Conservation (phyloP, 2,888 invertebrate species). For the Clanis bilineata region DNA sequence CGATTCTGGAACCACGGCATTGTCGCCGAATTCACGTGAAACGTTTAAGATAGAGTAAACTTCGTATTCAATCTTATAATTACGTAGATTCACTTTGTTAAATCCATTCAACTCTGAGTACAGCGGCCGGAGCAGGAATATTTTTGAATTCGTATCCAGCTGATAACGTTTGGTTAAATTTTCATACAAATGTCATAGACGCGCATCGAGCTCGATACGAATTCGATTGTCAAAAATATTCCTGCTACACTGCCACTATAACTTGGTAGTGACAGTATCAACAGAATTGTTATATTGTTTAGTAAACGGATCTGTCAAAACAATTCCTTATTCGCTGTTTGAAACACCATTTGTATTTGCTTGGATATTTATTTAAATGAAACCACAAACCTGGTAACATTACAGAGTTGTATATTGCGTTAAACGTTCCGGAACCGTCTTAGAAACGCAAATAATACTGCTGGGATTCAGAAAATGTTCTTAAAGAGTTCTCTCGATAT, state of each 20-base stretch:
- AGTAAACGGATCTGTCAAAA: not conserved
- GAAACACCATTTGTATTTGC: not conserved
- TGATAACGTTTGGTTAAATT: too few relatives aligned
- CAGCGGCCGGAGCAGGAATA: too few relatives aligned
- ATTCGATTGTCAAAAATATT: too few relatives aligned
- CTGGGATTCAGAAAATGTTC: conserved; percentile 57
- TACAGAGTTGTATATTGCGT: conserved; percentile 51
- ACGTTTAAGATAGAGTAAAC: not conserved
- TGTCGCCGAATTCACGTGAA: conserved; percentile 23
- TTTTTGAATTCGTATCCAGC: too few relatives aligned
- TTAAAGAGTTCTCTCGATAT: conserved; percentile 55
- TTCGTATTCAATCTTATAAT: not conserved
- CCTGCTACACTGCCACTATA: too few relatives aligned
- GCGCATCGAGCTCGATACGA: too few relatives aligned
- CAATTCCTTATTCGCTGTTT: not conserved
- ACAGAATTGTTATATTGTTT: not conserved
- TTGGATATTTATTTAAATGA: conserved; percentile 16
- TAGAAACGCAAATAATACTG: conserved; percentile 51
- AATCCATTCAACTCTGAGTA: not conserved
- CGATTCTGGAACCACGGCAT: conserved; percentile 29
- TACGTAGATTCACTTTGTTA: not conserved
- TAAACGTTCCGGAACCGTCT: conserved; percentile 50
- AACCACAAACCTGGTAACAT: conserved; percentile 22
- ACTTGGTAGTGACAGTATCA: not conserved
- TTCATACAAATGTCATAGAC: too few relatives aligned